These are phyloP conservation scores for Nasonia vitripennis DNA, from an alignment of 1,140 invertebrate species.

Conservation along the genomic window DNA sequence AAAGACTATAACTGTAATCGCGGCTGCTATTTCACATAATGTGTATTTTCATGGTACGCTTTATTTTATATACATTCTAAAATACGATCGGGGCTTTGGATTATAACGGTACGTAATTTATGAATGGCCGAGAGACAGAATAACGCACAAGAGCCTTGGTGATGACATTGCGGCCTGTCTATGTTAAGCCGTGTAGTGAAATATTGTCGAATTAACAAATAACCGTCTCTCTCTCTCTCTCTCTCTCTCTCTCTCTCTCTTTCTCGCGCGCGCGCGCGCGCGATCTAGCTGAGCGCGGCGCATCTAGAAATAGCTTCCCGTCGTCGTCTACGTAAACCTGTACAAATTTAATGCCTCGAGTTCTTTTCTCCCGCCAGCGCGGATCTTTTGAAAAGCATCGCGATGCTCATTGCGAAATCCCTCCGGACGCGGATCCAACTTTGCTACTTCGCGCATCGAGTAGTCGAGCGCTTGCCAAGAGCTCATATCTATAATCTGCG, in stretches of 20 bases:
- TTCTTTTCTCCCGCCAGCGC: neutral
- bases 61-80: no score
- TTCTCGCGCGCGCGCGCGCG: no score
- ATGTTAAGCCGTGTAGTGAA: neutral
- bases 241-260: no score
- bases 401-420: no score
- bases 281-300: no score
- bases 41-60: no score
- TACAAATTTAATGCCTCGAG: neutral
- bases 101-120: neutral
- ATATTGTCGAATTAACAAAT: slow-evolving; percentile 5
- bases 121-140: neutral
- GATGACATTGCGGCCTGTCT: neutral
- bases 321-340: neutral
- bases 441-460: no score
- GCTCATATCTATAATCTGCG: no score
- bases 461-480: neutral
- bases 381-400: neutral
- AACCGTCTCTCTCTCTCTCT: neutral
- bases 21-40: no score
- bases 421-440: no score
- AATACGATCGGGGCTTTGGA: no score
- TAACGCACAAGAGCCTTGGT: neutral
- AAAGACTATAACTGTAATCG: no score
- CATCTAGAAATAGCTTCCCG: neutral